A percentile compares a stretch with the other conserved stretches of the same genome.
Conservation (phyloP, 1,140 invertebrate species). For the Platyscapa corneri region DNA sequence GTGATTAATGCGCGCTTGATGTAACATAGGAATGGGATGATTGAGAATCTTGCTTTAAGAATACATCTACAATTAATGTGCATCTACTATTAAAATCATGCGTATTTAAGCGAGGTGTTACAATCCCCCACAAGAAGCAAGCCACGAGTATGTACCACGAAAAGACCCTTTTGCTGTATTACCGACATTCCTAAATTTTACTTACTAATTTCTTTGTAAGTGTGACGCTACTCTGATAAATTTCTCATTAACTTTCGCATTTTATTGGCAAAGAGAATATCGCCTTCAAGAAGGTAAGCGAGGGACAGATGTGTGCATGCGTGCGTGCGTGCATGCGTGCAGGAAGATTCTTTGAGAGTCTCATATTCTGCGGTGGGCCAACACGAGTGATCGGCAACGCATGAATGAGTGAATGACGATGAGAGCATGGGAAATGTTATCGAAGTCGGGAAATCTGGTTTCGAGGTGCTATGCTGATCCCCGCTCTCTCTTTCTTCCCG, state of each 20-base stretch:
- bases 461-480: neutral
- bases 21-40: neutral
- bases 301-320: neutral
- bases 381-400: neutral
- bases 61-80: neutral
- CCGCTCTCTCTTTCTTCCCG: too few relatives aligned
- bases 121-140: neutral
- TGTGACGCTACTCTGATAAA: too few relatives aligned
- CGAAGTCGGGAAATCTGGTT: neutral
- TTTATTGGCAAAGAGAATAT: neutral
- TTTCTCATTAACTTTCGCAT: neutral
- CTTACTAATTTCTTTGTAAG: too few relatives aligned
- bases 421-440: slow-evolving; percentile 12
- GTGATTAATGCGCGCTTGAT: neutral
- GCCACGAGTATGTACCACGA: neutral
- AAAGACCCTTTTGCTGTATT: neutral
- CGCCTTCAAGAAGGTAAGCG: neutral
- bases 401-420: neutral
- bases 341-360: neutral
- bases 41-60: neutral
- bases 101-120: neutral
- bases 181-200: neutral
- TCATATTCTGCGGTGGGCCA: neutral
- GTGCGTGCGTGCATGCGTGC: too few relatives aligned
- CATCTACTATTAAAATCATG: neutral